Evolutionary conservation across 1,140 invertebrate species (phyloP), one percentile per base, ranked within the genome.

Genomic region (Tenebrio molitor): DNA sequence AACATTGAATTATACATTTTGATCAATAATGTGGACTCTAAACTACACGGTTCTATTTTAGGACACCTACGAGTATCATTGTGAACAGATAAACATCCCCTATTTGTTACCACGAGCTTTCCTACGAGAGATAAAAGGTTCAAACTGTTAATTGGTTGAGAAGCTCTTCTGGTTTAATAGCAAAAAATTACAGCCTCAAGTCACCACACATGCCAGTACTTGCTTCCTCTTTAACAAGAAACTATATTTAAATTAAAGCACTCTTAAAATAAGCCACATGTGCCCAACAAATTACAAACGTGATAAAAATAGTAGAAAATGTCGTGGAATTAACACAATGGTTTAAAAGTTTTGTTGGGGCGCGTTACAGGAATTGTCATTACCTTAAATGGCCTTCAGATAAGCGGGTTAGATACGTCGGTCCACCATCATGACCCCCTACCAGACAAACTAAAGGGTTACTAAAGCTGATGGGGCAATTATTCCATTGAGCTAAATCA

Each of bases 401-500:
- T 58, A 7, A 29, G 50, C 50, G 50, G 50, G 23, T 58, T 65
- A 21, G 25, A 19, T 15, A 21, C 39, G 29, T 14, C 16, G 39
- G 29, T 65, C 62, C 62, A 42, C 34, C 62, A 65, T 41, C 39
- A 21, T 29, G 33, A 12, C 62, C 62, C 62, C 62, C 62, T 42
- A 39, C 33, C 21, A 41, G 33, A 39, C 62, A 19, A 42, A 44
- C 44, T 44, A 50, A 69, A 69, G 44, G 66, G 66, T 42, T 29
- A 46, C 42, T 33, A 42, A 46, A 23, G 17, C 17, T 41, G 69
- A 70, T 63, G n/a, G 67, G 34, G 23, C 62, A 53, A 74, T 74
- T 74, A 74, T 74, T 39, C 53, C 50, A 70, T 74, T 74, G 58
- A 70, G 58, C 34, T 62, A 69, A 73, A 74, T 74, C 62, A 70